Evolutionary conservation across 1,140 invertebrate genomes (phyloP), one percentile per base, ranked within the genome.

Genomic region (Musca domestica): DNA sequence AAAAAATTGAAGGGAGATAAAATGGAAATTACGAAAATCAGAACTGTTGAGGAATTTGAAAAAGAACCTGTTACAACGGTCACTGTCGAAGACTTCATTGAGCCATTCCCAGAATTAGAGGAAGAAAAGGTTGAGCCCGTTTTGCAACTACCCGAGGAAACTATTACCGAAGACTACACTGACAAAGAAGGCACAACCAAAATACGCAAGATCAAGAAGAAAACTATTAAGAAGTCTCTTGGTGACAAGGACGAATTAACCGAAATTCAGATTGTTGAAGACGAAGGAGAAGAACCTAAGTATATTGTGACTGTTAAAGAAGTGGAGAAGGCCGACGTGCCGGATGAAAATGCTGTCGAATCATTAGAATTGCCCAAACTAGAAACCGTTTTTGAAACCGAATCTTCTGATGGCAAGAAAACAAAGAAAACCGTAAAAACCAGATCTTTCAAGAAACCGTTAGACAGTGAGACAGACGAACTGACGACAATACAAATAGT

Each of bases 1-100:
- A 82, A 80, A 65, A 82, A 81, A 68, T 75, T 79, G 19, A 76
- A 74, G 17, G 82, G 78, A 2, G 64, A 76, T 0, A 81, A 83
- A 70, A 77, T 83, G 75, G 76, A 84, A 69, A 75, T 83, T 2
- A 83, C 81, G 2, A 83, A 84, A 73, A 76, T 83, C 25, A 74
- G 80, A 49, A 83, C 79, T 5, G 71, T 84, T 3, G 79, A 84
- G 69, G 81, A 84, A 69, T 82, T 83, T 67, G 82, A 82, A 54
- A 81, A 84, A 67, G 68, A 64, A 12, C 80, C 82, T 14, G 63
- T 79, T 6, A 84, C 76, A 4, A 82, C 74, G n/a, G 74, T 84
- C 0, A 75, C 74, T 10, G 75, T 79, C 15, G 73, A 74, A n/a
- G 73, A 82, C 68, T 78, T 74, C 68, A 71, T 73, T 51, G 69